Conservation (phyloP, 1,140 invertebrate species). For the Listronotus oregonensis region DNA sequence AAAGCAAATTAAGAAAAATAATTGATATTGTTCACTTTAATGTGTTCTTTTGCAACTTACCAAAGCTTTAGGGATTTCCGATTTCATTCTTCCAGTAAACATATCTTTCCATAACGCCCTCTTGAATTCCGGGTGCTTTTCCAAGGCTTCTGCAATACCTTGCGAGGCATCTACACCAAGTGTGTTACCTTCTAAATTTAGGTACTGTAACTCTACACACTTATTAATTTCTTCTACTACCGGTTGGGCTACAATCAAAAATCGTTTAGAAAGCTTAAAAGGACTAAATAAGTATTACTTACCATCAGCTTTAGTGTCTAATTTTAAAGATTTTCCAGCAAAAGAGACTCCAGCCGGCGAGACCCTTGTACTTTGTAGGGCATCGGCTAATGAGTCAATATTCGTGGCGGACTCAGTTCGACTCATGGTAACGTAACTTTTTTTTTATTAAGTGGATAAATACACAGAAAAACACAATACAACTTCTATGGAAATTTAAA, state of each 20-base stretch:
- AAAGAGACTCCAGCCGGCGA: slow-evolving; percentile 63
- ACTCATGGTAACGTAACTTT: too few species aligned
- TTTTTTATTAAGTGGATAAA: too few species aligned
- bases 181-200: slow-evolving; percentile 92
- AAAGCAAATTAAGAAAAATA: slow-evolving; percentile 6
- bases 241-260: slow-evolving; percentile 61
- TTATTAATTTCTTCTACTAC: slow-evolving; percentile 68
- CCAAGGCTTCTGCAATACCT: slow-evolving; percentile 80
- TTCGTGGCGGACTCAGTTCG: slow-evolving; percentile 10
- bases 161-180: slow-evolving; percentile 86
- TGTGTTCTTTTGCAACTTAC: slow-evolving; percentile 55
- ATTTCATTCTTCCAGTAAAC: slow-evolving; percentile 92
- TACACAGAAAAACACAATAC: too few species aligned
- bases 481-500: too few species aligned
- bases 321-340: slow-evolving; percentile 68
- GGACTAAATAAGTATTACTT: slow-evolving; percentile 40
- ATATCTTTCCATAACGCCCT: slow-evolving; percentile 93
- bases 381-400: slow-evolving; percentile 44
- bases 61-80: slow-evolving; percentile 91
- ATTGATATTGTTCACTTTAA: not conserved
- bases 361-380: slow-evolving; percentile 45
- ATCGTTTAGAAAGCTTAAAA: slow-evolving; percentile 20
- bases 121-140: slow-evolving; percentile 76
- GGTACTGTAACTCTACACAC: slow-evolving; percentile 66
- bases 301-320: slow-evolving; percentile 72